Evolutionary conservation across 2,113 vertebrate species (phyloP).

Genomic region (Thryonomys swinderianus): DNA sequence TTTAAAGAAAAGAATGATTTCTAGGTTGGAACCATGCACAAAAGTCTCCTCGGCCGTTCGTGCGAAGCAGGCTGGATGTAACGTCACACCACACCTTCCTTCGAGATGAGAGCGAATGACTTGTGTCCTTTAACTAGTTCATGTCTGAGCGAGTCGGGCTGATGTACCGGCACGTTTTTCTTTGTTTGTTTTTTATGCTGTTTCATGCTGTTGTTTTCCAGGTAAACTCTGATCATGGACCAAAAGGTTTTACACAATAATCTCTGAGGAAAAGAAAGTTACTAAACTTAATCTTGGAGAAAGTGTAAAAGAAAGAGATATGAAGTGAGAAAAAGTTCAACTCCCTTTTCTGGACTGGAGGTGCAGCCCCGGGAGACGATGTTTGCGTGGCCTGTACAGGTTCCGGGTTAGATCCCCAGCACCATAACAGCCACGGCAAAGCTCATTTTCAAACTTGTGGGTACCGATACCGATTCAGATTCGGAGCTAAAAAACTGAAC

Average conservation of each 20-base stretch:
- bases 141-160: slow-evolving; percentile 1
- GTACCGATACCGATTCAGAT: not conserved
- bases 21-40: not conserved
- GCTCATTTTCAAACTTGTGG: not conserved
- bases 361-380: not conserved
- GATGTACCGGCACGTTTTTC: not conserved
- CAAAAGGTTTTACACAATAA: not conserved
- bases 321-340: not conserved
- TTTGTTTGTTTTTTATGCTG: slow-evolving; percentile 31
- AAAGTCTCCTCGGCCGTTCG: not conserved
- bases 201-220: not conserved
- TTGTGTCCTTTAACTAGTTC: slow-evolving; percentile 23
- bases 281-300: slow-evolving; percentile 20
- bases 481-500: not conserved
- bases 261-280: slow-evolving; percentile 12
- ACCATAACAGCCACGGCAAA: not conserved
- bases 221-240: slow-evolving; percentile 3
- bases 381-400: not conserved
- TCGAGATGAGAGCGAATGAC: not conserved
- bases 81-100: not conserved
- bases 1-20: not conserved
- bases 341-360: not conserved
- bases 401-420: not conserved
- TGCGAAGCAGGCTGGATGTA: not conserved
- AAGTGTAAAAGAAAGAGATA: slow-evolving; percentile 28